Evolutionary conservation across 2,797 vertebrate genomes (phyloP), one percentile per base, ranked within the genome.

Genomic region (Otolemur crassicaudatus): DNA sequence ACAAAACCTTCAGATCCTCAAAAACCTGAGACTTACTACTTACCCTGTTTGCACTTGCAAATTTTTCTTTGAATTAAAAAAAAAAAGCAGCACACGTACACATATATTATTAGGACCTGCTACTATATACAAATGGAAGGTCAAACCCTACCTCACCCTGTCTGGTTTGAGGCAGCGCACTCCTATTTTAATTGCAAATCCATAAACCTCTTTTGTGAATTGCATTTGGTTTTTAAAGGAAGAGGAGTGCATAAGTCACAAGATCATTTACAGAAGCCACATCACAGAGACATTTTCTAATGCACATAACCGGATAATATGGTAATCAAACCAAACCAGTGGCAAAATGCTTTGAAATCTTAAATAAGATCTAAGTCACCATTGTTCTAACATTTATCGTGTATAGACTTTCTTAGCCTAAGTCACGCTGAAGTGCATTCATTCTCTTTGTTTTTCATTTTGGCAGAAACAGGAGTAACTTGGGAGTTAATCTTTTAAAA

Each of bases 181-280:
- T 93, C 60, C 14, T 46, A 97, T 98, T 97, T 98, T 95, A 90
- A 94, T 98, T 98, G 98, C 91, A 98, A 98, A 98, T 92, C 75
- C 34, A 25, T 49, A 72, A 88, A 87, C 94, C 97, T 98, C 95
- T 98, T 97, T 93, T 95, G 94, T 98, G 98, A 98, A 98, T 98
- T 98, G 97, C 97, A 97, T 98, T 98, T 98, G 97, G 98, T 98
- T 98, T 98, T 97, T 97, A 97, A 98, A 98, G 85, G 97, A 95
- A 97, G 92, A 88, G 65, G 89, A 0, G 0, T 69, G 69, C 93
- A 73, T 95, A 97, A 98, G 96, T 98, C 98, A 96, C 96, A 94
- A 96, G 95, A 97, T 98, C 98, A 95, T 97, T 97, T 97, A 96
- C 92, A 23, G 82, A 97, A 98, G 96, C 93, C 97, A 17, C 98